Conservation (phyloP, 2,888 invertebrate genomes). For the Lasioglossum villosulum region DNA sequence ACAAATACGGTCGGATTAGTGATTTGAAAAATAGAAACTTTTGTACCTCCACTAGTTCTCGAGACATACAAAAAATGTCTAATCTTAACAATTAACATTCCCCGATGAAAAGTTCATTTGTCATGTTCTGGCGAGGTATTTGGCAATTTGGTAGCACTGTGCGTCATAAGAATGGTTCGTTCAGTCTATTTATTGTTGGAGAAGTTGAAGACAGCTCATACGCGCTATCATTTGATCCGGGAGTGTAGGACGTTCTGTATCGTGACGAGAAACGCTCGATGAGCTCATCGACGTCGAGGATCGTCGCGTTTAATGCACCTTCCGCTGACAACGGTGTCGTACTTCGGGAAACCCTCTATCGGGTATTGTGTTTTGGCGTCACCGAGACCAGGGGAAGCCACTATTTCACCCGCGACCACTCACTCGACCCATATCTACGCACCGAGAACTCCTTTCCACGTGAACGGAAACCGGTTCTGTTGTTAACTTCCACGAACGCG, state of each 20-base stretch:
- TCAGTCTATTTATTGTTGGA: neutral
- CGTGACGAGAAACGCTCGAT: slow-evolving; percentile 19
- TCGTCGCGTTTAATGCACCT: slow-evolving; percentile 58
- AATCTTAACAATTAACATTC: too few species aligned
- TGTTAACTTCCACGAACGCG: neutral
- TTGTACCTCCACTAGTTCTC: too few species aligned
- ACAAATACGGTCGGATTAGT: too few species aligned
- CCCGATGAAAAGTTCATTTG: too few species aligned
- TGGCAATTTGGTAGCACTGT: too few species aligned
- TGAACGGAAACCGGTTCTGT: neutral
- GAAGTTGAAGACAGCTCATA: neutral
- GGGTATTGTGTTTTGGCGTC: slow-evolving; percentile 53
- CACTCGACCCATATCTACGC: slow-evolving; percentile 54
- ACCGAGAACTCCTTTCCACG: neutral
- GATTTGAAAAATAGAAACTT: too few species aligned
- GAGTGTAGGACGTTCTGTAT: slow-evolving; percentile 3
- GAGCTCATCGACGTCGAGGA: slow-evolving; percentile 52
- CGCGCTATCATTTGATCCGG: neutral
- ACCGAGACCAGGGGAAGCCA: slow-evolving; percentile 31
- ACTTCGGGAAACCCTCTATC: slow-evolving; percentile 48
- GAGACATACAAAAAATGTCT: too few species aligned
- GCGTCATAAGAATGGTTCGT: too few species aligned
- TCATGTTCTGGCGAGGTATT: too few species aligned
- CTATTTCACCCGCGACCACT: slow-evolving; percentile 37
- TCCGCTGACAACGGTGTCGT: slow-evolving; percentile 50